A percentile compares a stretch with the other conserved stretches of the same genome.
phyloP scores from a whole-genome alignment of 2,888 invertebrate genomes.

The Dasysyrphus albostriatus region DNA sequence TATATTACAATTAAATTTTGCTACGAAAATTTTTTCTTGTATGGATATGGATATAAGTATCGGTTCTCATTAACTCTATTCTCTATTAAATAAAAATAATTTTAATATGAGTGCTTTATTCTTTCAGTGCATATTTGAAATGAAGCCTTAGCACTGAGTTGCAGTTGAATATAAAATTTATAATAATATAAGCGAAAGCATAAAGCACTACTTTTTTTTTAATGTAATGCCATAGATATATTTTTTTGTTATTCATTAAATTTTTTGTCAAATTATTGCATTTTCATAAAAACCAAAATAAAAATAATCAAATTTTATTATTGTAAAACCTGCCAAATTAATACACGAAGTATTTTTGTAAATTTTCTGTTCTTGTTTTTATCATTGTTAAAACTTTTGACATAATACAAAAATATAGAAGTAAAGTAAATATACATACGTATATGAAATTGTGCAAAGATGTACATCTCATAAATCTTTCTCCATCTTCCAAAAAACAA shows the following conservation, averaged over 20 bases:
- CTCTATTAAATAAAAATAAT: too few species aligned
- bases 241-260: constrained; percentile 4
- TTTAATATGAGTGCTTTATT: constrained; percentile 34
- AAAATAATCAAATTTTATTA: neutral
- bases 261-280: constrained; percentile 28
- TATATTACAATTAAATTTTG: too few species aligned
- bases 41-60: too few species aligned
- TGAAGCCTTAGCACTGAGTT: constrained; percentile 67
- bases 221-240: constrained; percentile 7
- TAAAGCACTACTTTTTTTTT: constrained; percentile 14
- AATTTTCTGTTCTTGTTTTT: constrained; percentile 11
- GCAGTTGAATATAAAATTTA: constrained; percentile 54
- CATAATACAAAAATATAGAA: constrained; percentile 20
- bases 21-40: too few species aligned
- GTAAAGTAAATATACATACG: neutral
- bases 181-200: constrained; percentile 49
- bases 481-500: constrained; percentile 42
- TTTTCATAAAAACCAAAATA: neutral
- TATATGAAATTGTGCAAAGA: constrained; percentile 20
- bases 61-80: too few species aligned
- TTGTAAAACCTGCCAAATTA: constrained; percentile 28
- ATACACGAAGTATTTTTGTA: constrained; percentile 23
- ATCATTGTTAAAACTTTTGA: constrained; percentile 5
- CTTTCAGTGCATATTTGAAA: constrained; percentile 24
- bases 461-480: constrained; percentile 27